Evolutionary conservation across 64 coral and sea anemone genomes (phyloP).

Genomic region (Cladopsammia gracilis): DNA sequence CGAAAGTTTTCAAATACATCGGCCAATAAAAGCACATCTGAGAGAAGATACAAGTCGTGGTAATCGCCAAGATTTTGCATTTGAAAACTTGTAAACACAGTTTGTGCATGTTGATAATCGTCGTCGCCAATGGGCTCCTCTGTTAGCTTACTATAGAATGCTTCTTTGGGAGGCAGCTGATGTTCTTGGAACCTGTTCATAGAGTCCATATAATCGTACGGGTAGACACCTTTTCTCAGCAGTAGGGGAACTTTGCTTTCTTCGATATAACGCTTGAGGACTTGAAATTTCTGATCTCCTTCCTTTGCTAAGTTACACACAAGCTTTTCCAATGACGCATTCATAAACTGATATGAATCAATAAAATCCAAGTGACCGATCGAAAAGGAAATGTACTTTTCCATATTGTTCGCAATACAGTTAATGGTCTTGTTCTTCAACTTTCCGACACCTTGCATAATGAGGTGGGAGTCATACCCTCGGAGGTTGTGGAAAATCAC

Average conservation of each 20-base stretch:
- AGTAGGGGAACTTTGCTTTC: background rate
- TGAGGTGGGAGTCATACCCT: slow-evolving; percentile 49
- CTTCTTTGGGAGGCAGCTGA: background rate
- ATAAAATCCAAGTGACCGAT: slow-evolving; percentile 20
- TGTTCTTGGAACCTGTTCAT: slow-evolving; percentile 6
- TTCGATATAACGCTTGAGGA: slow-evolving; percentile 5
- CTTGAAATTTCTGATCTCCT: slow-evolving; percentile 18
- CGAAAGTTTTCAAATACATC: slow-evolving; percentile 34
- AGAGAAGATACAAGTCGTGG: background rate
- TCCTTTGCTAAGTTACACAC: slow-evolving; percentile 31
- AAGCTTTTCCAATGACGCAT: slow-evolving; percentile 57
- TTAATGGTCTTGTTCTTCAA: slow-evolving; percentile 34
- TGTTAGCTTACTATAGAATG: background rate
- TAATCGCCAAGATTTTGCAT: background rate
- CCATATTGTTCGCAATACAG: slow-evolving; percentile 51
- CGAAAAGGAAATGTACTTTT: slow-evolving; percentile 75
- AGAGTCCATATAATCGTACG: slow-evolving; percentile 1
- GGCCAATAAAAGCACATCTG: background rate
- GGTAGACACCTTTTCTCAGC: slow-evolving; percentile 43
- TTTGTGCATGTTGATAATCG: slow-evolving; percentile 54
- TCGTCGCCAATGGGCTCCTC: background rate
- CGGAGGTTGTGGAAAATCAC: slow-evolving; percentile 45
- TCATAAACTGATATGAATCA: slow-evolving; percentile 74
- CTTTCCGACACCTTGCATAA: slow-evolving; percentile 46
- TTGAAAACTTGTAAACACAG: background rate